Percentiles rank a stretch among this genome's conserved stretches.
Evolutionary conservation across 2,888 invertebrate genomes (phyloP).

Genomic region (Resseliella maxima): DNA sequence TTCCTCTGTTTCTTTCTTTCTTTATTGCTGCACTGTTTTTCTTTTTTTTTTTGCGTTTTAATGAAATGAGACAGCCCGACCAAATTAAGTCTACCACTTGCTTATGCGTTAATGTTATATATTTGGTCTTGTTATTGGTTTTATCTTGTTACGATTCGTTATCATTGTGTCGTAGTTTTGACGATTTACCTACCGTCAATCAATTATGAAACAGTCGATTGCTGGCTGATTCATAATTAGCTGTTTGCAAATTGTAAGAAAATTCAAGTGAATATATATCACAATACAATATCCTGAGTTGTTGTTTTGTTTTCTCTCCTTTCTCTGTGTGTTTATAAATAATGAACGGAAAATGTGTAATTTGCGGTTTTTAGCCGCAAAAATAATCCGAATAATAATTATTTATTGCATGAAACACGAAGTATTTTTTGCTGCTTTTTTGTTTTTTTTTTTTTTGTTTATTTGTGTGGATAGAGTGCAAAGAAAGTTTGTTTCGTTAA

Average conservation of each 20-base stretch:
- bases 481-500: neutral
- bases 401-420: slow-evolving; percentile 17
- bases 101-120: neutral
- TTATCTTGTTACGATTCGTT: slow-evolving; percentile 40
- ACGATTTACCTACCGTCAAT: neutral
- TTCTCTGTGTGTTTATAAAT: neutral
- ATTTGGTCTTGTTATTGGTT: neutral
- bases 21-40: neutral
- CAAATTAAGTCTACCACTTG: neutral
- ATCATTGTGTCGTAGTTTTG: slow-evolving; percentile 12
- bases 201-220: neutral
- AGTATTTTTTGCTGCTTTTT: neutral
- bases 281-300: neutral
- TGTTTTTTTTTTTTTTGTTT: too few species aligned
- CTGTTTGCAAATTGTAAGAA: slow-evolving; percentile 4
- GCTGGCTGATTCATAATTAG: slow-evolving; percentile 14
- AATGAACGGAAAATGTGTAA: slow-evolving; percentile 16
- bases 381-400: neutral
- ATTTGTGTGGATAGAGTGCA: neutral
- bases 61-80: neutral
- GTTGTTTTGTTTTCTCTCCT: neutral
- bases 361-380: slow-evolving; percentile 17
- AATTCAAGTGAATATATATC: neutral
- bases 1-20: too few species aligned
- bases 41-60: neutral